These are phyloP conservation scores for Tortricodes alternella DNA, from an alignment of 2,888 invertebrate species.

Conservation along the genomic window DNA sequence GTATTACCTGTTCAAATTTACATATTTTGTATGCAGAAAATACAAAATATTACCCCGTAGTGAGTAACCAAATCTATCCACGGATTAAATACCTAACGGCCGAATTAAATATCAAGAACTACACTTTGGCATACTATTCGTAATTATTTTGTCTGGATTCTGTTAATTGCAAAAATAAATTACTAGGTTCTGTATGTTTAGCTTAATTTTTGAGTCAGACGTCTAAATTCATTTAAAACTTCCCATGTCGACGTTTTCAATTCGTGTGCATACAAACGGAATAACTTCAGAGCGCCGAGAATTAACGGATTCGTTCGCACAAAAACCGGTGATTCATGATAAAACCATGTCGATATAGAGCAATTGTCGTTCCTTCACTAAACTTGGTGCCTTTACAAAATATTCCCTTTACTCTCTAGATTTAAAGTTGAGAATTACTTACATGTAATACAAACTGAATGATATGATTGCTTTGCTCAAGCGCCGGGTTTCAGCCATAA, in stretches of 20 bases:
- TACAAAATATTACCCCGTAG: too few relatives aligned
- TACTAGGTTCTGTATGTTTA: neutral
- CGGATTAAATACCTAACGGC: too few relatives aligned
- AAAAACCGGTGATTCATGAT: constrained; percentile 44
- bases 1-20: too few relatives aligned
- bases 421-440: neutral
- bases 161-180: neutral
- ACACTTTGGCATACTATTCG: too few relatives aligned
- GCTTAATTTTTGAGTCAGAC: constrained; percentile 10
- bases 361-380: constrained; percentile 32
- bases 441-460: constrained; percentile 6
- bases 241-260: constrained; percentile 21
- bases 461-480: constrained; percentile 23
- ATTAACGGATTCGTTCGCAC: constrained; percentile 31
- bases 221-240: constrained; percentile 11
- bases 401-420: neutral
- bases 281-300: constrained; percentile 17
- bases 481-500: constrained; percentile 36
- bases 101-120: too few relatives aligned
- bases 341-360: constrained; percentile 39
- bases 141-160: neutral
- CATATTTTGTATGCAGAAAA: too few relatives aligned
- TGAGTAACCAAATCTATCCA: too few relatives aligned
- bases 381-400: neutral
- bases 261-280: constrained; percentile 16